Conservation (phyloP, 2,797 vertebrate species). For the Sebastes minor region DNA sequence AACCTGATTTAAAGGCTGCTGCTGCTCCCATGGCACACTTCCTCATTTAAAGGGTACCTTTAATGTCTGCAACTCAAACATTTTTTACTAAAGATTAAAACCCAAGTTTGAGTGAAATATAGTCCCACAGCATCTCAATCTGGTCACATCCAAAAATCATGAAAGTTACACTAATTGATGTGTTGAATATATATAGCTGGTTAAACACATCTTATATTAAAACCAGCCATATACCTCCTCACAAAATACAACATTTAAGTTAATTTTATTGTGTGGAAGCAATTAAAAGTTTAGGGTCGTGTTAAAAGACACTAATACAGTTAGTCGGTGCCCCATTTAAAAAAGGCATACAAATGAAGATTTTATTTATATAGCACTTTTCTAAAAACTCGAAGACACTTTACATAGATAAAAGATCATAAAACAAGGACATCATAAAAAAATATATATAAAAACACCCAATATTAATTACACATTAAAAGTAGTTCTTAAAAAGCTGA, state of each 20-base stretch:
- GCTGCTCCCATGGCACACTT: constrained; percentile 6
- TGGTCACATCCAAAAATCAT: too few species aligned
- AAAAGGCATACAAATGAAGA: background rate
- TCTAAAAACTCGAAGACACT: too few species aligned
- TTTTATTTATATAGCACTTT: too few species aligned
- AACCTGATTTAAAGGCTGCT: constrained; percentile 12
- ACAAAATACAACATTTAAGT: background rate
- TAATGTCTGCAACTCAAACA: background rate
- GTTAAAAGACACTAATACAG: too few species aligned
- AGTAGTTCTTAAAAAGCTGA: too few species aligned
- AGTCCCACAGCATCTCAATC: background rate
- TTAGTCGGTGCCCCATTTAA: background rate
- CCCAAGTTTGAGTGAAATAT: background rate
- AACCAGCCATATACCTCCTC: background rate
- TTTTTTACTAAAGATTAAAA: background rate
- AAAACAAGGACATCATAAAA: too few species aligned
- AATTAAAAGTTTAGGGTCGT: background rate
- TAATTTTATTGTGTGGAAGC: background rate
- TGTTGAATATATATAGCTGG: background rate
- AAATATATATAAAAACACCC: too few species aligned
- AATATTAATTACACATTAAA: too few species aligned
- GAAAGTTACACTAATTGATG: background rate
- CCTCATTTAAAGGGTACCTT: background rate
- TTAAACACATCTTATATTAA: background rate
- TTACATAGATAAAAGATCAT: too few species aligned